phyloP scores from a whole-genome alignment of 1,140 invertebrate genomes.

The Antheraea mylitta region DNA sequence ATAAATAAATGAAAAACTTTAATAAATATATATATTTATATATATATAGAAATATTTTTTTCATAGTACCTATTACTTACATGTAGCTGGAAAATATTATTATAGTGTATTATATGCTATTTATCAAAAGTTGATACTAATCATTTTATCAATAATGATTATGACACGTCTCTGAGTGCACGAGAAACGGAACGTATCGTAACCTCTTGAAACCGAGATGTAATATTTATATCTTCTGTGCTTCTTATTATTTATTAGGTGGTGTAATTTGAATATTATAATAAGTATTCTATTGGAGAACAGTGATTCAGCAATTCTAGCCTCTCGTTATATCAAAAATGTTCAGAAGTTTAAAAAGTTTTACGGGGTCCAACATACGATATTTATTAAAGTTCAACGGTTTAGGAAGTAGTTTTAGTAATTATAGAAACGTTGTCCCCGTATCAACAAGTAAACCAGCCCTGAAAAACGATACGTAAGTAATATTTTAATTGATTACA shows the following conservation, averaged over 20 bases:
- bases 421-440: conserved; percentile 47
- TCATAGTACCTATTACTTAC: too few species aligned
- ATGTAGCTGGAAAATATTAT: too few species aligned
- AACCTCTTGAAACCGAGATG: background rate
- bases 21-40: too few species aligned
- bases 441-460: conserved; percentile 53
- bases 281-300: conserved; percentile 9
- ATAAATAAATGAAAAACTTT: too few species aligned
- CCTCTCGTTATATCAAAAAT: conserved; percentile 33
- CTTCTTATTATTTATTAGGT: conserved; percentile 8
- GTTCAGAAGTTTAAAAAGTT: conserved; percentile 54
- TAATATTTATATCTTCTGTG: background rate
- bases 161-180: background rate
- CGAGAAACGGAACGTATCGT: background rate
- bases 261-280: conserved; percentile 2
- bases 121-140: too few species aligned
- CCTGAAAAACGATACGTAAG: conserved; percentile 66
- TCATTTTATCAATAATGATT: too few species aligned
- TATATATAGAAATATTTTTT: too few species aligned
- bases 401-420: conserved; percentile 46
- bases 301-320: conserved; percentile 17
- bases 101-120: too few species aligned
- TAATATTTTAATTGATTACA: conserved; percentile 18
- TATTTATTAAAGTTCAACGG: conserved; percentile 49
- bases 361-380: conserved; percentile 34